Base-by-base conservation (phyloP, 2,797 vertebrate species). In the Cossypha niveicapilla region DNA sequence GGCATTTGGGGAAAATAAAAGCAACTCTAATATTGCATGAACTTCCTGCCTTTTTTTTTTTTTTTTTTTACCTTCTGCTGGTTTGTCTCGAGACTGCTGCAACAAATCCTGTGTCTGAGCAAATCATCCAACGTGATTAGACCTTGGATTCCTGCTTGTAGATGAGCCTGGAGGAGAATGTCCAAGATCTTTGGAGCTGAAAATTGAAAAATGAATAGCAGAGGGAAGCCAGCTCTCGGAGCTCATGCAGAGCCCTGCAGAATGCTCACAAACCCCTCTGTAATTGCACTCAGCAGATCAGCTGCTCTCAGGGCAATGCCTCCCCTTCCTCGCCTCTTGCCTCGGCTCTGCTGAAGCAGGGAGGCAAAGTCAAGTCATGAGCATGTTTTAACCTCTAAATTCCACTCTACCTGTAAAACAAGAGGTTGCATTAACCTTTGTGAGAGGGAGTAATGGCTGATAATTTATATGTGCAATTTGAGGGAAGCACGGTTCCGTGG, bases 121-220 rank as follows among this genome's bases (percentile, higher is more conserved):
- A 76, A 92, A 90, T 67, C 92, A 79, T 45, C 51, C 73, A 63
- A 54, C 71, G 81, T 94, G 92, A 96, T 95, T 88, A 94, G 95
- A 82, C 88, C 77, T 96, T 91, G 84, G 89, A 88, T 94, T 96
- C 78, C 60, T 96, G 72, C 89, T 97, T 96, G 82, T 83, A 92
- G 91, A 94, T 94, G 94, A 96, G 95, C 90, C 94, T 95, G 17
- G 82, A 96, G 90, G 75, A 95, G 92, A 96, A 95, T 83, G 93
- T 84, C 87, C 91, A 94, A 91, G 77, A 92, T 93, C 82, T 97
- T 77, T 96, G 95, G 86, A 96, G 93, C 93, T 96, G 95, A 96
- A 96, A 97, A 96, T 95, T 96, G 90, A 96, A 97, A 96, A 92
- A 80, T 76, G 88, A 94, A 95, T 93, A 96, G 89, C 90, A 94